These are phyloP conservation scores for Saccopteryx leptura DNA, from an alignment of 2,113 vertebrate species.

Conservation along the genomic window DNA sequence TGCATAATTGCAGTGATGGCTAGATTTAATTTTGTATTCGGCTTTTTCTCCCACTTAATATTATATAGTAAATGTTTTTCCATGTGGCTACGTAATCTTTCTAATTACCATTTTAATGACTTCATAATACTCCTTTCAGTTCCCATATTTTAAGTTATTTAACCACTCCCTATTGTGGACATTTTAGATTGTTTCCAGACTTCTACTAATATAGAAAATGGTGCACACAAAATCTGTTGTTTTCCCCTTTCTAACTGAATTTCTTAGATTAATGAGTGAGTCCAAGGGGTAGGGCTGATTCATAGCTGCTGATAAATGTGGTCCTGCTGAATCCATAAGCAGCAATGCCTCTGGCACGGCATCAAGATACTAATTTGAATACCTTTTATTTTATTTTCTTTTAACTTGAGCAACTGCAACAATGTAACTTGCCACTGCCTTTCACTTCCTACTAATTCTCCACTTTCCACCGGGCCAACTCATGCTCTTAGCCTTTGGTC, in stretches of 20 bases:
- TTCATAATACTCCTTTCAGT: constrained; percentile 83
- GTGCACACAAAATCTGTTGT: constrained; percentile 56
- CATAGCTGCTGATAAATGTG: constrained; percentile 8
- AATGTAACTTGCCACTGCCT: neutral
- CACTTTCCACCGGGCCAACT: neutral
- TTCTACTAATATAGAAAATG: constrained; percentile 73
- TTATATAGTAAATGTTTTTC: constrained; percentile 83
- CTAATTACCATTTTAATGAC: constrained; percentile 85
- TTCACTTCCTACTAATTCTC: neutral
- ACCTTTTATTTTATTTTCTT: neutral
- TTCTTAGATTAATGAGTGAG: constrained; percentile 64
- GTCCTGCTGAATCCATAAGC: neutral
- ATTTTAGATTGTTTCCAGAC: constrained; percentile 78
- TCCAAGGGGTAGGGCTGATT: constrained; percentile 46
- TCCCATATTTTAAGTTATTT: constrained; percentile 81
- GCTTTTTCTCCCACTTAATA: constrained; percentile 70
- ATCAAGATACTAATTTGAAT: constrained; percentile 4
- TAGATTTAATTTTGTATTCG: constrained; percentile 79
- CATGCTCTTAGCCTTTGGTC: neutral
- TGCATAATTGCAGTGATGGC: constrained; percentile 76
- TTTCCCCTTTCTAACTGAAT: constrained; percentile 59
- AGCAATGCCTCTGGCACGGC: neutral
- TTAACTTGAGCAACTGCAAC: constrained; percentile 10
- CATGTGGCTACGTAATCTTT: constrained; percentile 82
- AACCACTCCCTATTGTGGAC: constrained; percentile 73